Evolutionary conservation across 2,797 vertebrate species (phyloP), one percentile per base, ranked within the genome.

Genomic region (Loriculus beryllinus): DNA sequence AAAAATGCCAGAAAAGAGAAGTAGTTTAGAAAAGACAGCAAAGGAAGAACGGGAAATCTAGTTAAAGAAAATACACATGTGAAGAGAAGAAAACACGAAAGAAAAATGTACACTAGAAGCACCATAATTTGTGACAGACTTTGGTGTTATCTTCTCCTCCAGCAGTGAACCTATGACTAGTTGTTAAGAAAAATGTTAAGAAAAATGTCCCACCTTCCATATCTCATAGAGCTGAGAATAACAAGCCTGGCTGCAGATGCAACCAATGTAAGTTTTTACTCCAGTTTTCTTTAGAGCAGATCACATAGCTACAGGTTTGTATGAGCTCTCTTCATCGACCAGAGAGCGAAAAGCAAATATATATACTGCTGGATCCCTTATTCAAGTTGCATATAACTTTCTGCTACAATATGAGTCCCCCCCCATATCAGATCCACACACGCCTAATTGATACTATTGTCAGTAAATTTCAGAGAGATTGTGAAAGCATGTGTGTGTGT

Each of bases 1-100:
- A 39, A 94, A 19, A 93, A 75, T 42, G 29, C 35, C 77, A 92
- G 39, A 88, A 93, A 90, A 62, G 19, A 62, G 56, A 84, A 54
- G 37, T 49, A 70, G 23, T 8, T 5, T 35, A 82, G 68, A 68
- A 89, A 87, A 77, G n/a, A 57, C 20, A 77, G 57, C 43, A 86
- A 56, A 77, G 31, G 10, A 80, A 91, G 29, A 71, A 76, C 23
- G 8, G 22, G 11, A 91, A 77, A 91, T 15, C 29, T 67, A 59
- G 60, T 49, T 65, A 48, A 82, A 87, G 40, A 82, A 11, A 90
- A 78, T 8, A 60, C 3, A 4, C n/a, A 52, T 43, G 51, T n/a
- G 56, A 86, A 87, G 18, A 74, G 37, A 88, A 90, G 43, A 29
- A 94, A 90, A 64, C 47, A 79, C 1, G 56, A 31, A 35, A 90